Percentiles rank a stretch among this genome's conserved stretches.
These are phyloP conservation scores for Channallabes apus DNA, from an alignment of 2,797 vertebrate genomes.

Conservation along the genomic window DNA sequence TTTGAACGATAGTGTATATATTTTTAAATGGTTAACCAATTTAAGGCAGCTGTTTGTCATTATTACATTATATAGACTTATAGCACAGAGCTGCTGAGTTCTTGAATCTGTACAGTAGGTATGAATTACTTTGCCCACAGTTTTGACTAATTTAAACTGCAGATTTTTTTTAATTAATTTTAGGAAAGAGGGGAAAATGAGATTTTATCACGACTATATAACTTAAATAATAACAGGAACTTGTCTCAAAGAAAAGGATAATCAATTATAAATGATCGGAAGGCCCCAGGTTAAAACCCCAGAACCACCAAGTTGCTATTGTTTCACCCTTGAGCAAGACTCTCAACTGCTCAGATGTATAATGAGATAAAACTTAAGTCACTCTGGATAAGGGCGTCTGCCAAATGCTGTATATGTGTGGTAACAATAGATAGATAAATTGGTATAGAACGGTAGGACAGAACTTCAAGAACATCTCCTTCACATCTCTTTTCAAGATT, in stretches of 20 bases:
- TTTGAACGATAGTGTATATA: too few species aligned
- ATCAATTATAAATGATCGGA: not conserved
- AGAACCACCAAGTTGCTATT: too few species aligned
- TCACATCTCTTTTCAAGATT: not conserved
- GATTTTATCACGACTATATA: not conserved
- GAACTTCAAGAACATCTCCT: not conserved
- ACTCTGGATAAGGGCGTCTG: too few species aligned
- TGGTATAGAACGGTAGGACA: too few species aligned
- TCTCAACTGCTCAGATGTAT: too few species aligned
- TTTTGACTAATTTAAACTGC: not conserved
- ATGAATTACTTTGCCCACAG: not conserved
- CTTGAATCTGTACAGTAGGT: not conserved
- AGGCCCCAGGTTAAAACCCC: too few species aligned
- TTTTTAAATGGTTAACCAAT: not conserved
- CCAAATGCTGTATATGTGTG: too few species aligned
- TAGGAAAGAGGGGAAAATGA: too few species aligned
- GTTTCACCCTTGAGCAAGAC: too few species aligned
- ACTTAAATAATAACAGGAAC: not conserved
- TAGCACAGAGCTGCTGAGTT: not conserved
- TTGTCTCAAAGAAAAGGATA: not conserved
- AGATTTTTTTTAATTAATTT: not conserved
- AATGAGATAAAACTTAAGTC: too few species aligned
- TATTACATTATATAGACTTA: not conserved
- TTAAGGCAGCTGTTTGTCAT: not conserved
- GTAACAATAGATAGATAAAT: too few species aligned